These are phyloP conservation scores for Brachyistius frenatus DNA, from an alignment of 2,113 vertebrate species.

Conservation along the genomic window DNA sequence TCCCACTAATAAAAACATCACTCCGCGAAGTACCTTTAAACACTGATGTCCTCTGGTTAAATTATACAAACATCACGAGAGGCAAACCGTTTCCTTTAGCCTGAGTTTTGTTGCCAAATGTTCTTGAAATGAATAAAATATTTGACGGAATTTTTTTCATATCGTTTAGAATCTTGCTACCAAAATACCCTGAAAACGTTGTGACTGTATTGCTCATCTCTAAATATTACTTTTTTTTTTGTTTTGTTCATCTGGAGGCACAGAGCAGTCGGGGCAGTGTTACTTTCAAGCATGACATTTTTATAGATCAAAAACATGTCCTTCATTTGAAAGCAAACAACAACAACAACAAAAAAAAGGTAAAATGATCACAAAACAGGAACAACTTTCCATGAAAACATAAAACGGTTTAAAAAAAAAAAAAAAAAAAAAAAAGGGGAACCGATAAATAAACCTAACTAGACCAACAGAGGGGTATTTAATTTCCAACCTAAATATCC, in stretches of 20 bases:
- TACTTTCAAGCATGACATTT: constrained; percentile 69
- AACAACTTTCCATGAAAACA: constrained; percentile 68
- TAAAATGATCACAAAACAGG: constrained; percentile 68
- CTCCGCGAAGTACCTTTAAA: too few species aligned
- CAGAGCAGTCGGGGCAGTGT: not conserved
- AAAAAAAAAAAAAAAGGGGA: constrained; percentile 53
- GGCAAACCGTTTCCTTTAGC: too few species aligned
- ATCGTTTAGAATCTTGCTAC: too few species aligned
- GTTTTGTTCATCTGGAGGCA: not conserved
- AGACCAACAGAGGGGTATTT: constrained; percentile 42
- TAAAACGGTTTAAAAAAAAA: constrained; percentile 65
- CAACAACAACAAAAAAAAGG: constrained; percentile 5
- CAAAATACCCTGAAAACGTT: too few species aligned
- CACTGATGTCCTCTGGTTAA: too few species aligned
- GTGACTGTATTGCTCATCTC: too few species aligned
- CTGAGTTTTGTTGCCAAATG: too few species aligned
- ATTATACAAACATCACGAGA: too few species aligned
- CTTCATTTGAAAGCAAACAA: constrained; percentile 74
- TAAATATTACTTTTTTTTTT: too few species aligned
- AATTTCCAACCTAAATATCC: constrained; percentile 49
- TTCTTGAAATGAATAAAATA: too few species aligned
- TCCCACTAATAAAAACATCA: too few species aligned
- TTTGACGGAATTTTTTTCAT: too few species aligned
- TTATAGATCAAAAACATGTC: constrained; percentile 76
- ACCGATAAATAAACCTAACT: constrained; percentile 38